These are phyloP conservation scores for Trogon surrucura DNA, from an alignment of 2,113 vertebrate species.

Conservation along the genomic window DNA sequence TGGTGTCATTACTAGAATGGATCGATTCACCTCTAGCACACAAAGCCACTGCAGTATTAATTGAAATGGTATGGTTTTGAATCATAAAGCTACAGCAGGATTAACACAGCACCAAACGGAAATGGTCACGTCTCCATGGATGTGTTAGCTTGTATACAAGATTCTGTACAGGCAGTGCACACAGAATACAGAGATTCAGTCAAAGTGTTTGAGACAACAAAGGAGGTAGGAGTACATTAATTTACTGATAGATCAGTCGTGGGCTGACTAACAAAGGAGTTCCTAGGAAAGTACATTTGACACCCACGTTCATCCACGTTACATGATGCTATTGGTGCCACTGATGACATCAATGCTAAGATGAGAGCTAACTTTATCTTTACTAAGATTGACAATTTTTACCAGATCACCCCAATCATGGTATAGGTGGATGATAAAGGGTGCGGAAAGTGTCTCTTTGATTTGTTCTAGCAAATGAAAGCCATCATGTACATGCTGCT, in stretches of 20 bases:
- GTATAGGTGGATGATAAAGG: not conserved
- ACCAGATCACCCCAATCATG: not conserved
- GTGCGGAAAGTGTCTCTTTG: not conserved
- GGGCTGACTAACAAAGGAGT: conserved; percentile 67
- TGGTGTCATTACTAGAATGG: not conserved
- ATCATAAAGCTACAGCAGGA: not conserved
- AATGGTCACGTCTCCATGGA: not conserved
- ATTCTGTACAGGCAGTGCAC: not conserved
- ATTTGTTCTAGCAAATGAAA: not conserved
- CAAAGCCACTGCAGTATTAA: not conserved
- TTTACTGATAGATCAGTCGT: conserved; percentile 60
- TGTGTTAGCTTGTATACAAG: not conserved
- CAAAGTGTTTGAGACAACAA: conserved; percentile 1
- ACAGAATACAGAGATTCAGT: conserved; percentile 4
- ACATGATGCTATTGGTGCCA: not conserved
- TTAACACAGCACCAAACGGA: not conserved
- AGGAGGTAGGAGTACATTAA: conserved; percentile 14
- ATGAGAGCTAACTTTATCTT: conserved; percentile 28
- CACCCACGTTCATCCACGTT: conserved; percentile 29
- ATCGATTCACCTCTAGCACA: not conserved
- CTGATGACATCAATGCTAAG: not conserved
- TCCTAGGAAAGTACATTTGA: conserved; percentile 25
- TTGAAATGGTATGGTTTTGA: not conserved
- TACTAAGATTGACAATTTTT: not conserved
- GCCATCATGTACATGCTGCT: not conserved